These are phyloP conservation scores for Myrmophylax atrothorax DNA, from an alignment of 2,113 vertebrate genomes.

Conservation along the genomic window DNA sequence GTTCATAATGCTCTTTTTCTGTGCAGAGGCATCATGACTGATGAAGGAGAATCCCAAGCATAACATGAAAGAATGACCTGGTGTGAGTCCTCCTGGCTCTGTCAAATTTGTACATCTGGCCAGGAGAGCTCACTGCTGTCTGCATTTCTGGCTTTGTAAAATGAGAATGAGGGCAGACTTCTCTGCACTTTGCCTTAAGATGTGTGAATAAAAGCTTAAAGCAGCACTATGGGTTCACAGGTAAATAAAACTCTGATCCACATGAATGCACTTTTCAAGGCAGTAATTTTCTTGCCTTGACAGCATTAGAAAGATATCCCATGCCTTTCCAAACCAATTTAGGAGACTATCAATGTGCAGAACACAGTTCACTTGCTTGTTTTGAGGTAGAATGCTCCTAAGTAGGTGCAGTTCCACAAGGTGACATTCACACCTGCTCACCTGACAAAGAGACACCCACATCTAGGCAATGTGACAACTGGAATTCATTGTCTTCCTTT, in stretches of 20 bases:
- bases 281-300: neutral
- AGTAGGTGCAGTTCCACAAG: rapidly evolving
- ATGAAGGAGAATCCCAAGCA: neutral
- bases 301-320: neutral
- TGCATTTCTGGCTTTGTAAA: neutral
- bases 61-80: neutral
- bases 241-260: neutral
- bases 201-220: neutral
- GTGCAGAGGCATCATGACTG: rapidly evolving
- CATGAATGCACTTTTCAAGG: neutral
- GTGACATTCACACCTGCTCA: neutral
- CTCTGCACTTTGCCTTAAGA: neutral
- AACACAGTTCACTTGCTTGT: neutral
- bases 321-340: neutral
- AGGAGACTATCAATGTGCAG: neutral
- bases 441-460: neutral
- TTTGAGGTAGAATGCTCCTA: neutral
- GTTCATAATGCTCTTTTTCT: neutral
- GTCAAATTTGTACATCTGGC: neutral
- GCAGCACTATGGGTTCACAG: neutral
- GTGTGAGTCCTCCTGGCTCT: neutral
- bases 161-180: neutral
- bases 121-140: neutral
- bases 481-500: neutral
- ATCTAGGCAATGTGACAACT: neutral